These are phyloP conservation scores for Salvelinus alpinus DNA, from an alignment of 2,113 vertebrate species.

Conservation along the genomic window DNA sequence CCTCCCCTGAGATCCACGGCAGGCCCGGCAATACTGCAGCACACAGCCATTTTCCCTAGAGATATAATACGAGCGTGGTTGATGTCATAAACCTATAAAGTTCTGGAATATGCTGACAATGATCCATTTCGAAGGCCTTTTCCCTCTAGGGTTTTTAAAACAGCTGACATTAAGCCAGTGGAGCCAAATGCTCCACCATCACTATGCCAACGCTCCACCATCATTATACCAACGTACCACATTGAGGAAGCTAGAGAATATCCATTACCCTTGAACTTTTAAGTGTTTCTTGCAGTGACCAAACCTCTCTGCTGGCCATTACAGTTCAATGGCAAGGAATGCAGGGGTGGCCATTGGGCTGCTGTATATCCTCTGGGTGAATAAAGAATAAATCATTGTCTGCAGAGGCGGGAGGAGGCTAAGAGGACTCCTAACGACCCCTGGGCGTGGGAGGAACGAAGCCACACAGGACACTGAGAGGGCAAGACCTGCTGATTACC, in stretches of 20 bases:
- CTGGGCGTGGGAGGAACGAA: slow-evolving; percentile 18
- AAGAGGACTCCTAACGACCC: neutral
- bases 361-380: slow-evolving; percentile 6
- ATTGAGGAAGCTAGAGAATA: neutral
- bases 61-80: too few relatives aligned
- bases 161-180: neutral
- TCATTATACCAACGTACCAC: neutral
- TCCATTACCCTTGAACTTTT: neutral
- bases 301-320: neutral
- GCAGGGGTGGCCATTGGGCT: neutral
- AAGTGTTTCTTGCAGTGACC: neutral
- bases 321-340: neutral
- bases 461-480: neutral
- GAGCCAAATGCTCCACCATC: neutral
- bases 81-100: too few relatives aligned
- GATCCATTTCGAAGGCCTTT: neutral
- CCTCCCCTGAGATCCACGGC: slow-evolving; percentile 1
- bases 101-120: too few relatives aligned
- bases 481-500: neutral
- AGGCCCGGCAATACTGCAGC: slow-evolving; percentile 7
- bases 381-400: slow-evolving; percentile 1
- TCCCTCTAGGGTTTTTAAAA: neutral
- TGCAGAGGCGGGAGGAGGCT: neutral
- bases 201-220: neutral
- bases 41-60: neutral